Evolutionary conservation across 2,113 vertebrate species (phyloP).

Genomic region (Thryonomys swinderianus): DNA sequence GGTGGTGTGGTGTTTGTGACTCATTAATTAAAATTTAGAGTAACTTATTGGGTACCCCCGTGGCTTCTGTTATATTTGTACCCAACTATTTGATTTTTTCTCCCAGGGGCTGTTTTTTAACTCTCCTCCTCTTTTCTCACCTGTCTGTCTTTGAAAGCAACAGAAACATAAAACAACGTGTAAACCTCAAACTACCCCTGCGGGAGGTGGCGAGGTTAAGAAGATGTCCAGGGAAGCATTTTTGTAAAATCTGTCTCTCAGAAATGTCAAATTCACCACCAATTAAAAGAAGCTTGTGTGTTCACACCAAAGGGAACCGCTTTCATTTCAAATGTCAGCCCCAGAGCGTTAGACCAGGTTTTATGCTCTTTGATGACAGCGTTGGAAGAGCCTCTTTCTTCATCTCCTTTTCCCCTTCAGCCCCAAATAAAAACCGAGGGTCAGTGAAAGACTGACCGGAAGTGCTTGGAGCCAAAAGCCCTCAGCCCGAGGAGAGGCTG

Average conservation of each 20-base stretch:
- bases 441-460: neutral
- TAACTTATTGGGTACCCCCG: slow-evolving; percentile 63
- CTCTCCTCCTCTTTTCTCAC: neutral
- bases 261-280: neutral
- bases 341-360: neutral
- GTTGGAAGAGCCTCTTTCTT: neutral
- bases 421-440: neutral
- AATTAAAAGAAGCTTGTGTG: neutral
- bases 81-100: slow-evolving; percentile 45
- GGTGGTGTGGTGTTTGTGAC: slow-evolving; percentile 69
- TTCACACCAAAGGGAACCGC: neutral
- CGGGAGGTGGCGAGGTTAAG: slow-evolving; percentile 1
- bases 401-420: neutral
- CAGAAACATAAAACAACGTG: slow-evolving; percentile 46
- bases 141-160: slow-evolving; percentile 49
- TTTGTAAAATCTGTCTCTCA: neutral
- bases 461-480: neutral
- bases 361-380: neutral
- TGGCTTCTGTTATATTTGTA: slow-evolving; percentile 59
- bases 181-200: slow-evolving; percentile 25
- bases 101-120: slow-evolving; percentile 23
- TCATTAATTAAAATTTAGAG: slow-evolving; percentile 81
- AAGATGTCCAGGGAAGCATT: neutral
- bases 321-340: neutral
- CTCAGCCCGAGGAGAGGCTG: neutral